Conservation (phyloP, 2,797 vertebrate genomes). For the Momotus momota region DNA sequence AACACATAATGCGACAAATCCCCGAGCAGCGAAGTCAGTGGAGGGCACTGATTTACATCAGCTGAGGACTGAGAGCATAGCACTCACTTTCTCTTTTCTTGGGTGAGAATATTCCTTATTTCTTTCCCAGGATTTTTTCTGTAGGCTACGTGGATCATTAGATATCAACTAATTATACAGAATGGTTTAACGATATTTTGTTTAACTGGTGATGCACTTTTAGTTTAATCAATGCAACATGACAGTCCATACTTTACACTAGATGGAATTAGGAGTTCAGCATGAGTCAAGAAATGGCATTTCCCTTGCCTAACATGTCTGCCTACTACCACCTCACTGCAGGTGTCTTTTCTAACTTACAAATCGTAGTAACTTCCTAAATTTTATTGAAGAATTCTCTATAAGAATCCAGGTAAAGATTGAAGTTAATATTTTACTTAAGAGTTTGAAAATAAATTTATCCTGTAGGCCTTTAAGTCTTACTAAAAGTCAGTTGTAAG, state of each 20-base stretch:
- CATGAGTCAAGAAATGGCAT: conserved; percentile 21
- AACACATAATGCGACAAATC: neutral
- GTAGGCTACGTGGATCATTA: neutral
- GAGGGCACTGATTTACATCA: neutral
- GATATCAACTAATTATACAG: conserved; percentile 4
- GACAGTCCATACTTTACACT: neutral
- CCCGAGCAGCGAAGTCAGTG: neutral
- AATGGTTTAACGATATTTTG: conserved; percentile 25
- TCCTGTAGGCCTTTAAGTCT: neutral
- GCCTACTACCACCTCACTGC: neutral
- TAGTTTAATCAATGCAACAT: conserved; percentile 14
- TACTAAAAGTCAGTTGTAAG: neutral
- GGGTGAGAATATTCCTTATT: neutral
- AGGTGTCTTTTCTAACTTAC: neutral
- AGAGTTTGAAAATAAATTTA: neutral
- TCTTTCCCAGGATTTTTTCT: neutral
- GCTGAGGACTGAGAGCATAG: neutral
- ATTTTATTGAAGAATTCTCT: neutral
- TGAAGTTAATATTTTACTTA: neutral
- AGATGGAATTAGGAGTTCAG: neutral
- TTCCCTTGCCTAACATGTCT: neutral
- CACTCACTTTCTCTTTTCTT: neutral
- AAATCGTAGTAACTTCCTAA: neutral
- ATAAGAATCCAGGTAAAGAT: neutral
- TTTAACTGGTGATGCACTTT: neutral